Evolutionary conservation across 2,113 vertebrate species (phyloP), one percentile per base, ranked within the genome.

Genomic region (Oriolus oriolus): DNA sequence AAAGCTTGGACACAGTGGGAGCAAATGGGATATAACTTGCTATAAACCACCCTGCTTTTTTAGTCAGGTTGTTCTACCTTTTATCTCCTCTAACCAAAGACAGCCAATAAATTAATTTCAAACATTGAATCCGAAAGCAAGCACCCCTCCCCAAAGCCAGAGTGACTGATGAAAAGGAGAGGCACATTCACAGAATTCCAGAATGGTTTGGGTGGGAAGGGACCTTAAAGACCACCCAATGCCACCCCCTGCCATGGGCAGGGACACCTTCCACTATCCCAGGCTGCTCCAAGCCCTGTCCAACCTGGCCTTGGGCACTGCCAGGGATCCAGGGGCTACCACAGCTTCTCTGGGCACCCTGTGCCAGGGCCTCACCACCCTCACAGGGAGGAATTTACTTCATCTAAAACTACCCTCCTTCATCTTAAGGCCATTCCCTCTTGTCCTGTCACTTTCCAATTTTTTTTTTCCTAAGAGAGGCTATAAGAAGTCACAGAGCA

Each of bases 41-140:
- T 47, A 7, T 27, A 33, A 68, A 74, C 56, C 26, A 20, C 23
- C 8, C 17, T 12, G 27, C 42, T 18, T 9, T 28, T 23, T 52
- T 1, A 39, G 5, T 18, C 0, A 0, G 39, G 13, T 20, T 41
- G 13, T 13, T 81, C 45, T 20, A 33, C 20, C 57, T 77, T 69
- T 81, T 39, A 23, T 33, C 16, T 41, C 54, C 45, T 35, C 50
- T 33, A 45, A 11, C 7, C 35, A 57, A 71, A 80, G 26, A 14
- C 27, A 18, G 47, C 13, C 65, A 37, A n/a, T 39, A 59, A 83
- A 74, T 24, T 69, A 1, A 68, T 10, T 57, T 27, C 23, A 16
- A 70, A 80, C 6, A 15, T 9, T 26, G 20, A 33, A 42, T 28
- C 23, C 1, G 2, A 74, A 37, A 65, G 63, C 28, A 45, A 81